A percentile compares a stretch with the other conserved stretches of the same genome.
These are phyloP conservation scores for Podotricha telesiphe DNA, from an alignment of 2,888 invertebrate species.

Conservation along the genomic window DNA sequence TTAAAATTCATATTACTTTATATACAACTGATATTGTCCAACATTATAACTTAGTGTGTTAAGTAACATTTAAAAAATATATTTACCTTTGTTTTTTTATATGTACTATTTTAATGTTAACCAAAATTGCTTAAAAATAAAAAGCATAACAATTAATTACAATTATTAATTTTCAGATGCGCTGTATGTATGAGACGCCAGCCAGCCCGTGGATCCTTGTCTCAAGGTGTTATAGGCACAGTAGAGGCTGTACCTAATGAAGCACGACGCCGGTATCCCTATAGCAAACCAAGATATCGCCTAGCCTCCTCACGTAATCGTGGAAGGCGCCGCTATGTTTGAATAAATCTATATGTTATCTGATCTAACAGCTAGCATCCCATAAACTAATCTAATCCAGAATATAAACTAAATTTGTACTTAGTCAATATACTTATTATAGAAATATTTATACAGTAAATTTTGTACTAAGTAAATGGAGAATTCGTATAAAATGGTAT, in stretches of 20 bases:
- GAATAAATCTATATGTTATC: constrained; percentile 6
- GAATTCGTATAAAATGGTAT: background rate
- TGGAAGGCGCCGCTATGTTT: constrained; percentile 1
- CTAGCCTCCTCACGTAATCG: constrained; percentile 35
- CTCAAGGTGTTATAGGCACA: constrained; percentile 46
- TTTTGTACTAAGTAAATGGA: background rate
- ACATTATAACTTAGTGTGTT: no score
- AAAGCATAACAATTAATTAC: no score
- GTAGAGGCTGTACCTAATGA: constrained; percentile 67
- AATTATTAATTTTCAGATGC: constrained; percentile 56
- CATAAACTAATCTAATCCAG: constrained; percentile 8
- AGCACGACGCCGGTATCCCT: constrained; percentile 51
- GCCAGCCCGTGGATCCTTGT: constrained; percentile 51
- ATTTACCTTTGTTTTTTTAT: no score
- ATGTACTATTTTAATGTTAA: no score
- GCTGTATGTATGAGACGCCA: constrained; percentile 71
- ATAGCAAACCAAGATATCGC: constrained; percentile 38
- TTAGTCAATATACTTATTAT: constrained; percentile 23
- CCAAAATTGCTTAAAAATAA: no score
- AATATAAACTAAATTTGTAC: constrained; percentile 15
- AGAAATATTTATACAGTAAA: constrained; percentile 14
- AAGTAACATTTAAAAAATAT: no score
- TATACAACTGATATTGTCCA: no score
- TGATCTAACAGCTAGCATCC: background rate
- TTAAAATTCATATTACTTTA: no score